Evolutionary conservation across 2,113 vertebrate genomes (phyloP), one percentile per base, ranked within the genome.

Genomic region (Sula dactylatra): DNA sequence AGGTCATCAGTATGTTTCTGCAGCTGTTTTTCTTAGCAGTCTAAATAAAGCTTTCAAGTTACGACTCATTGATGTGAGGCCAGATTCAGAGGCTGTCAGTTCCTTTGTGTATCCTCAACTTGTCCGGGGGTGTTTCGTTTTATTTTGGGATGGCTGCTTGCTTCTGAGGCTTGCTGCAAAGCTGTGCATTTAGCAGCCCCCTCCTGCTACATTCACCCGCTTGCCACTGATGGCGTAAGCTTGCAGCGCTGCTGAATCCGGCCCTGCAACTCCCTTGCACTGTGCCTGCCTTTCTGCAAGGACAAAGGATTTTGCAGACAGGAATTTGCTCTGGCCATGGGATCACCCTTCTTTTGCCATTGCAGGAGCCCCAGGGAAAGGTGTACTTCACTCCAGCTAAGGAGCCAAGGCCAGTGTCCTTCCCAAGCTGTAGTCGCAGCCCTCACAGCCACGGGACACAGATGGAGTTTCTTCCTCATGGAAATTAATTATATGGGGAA

Each of bases 21-120:
- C 94, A 80, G 88, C 77, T 94, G 88, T 86, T 97, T 93, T 89
- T 78, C 86, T 85, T 80, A 70, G 83, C 25, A 65, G 59, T 50
- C 74, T 65, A 93, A 95, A 93, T 73, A 90, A 94, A 94, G 86
- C 94, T 95, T 97, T 96, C 78, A 95, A 91, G 86, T 93, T 87
- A 80, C 1, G 0, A 47, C 76, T 89, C 74, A 80, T 65, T 90
- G 93, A 91, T 95, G 84, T 85, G 54, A 91, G 88, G 94, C 94
- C 94, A 96, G 73, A 91, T 82, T 87, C 70, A 54, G 86, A 95
- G 93, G 32, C 89, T 93, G 83, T 69, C 62, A 45, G 81, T 93
- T 97, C 86, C 77, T 94, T 73, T 95, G 81, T 77, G 58, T 86
- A 77, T 88, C 79, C 78, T 91, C 84, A 72, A 8, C 61, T 89